These are phyloP conservation scores for Passer domesticus DNA, from an alignment of 2,113 vertebrate genomes.

Conservation along the genomic window DNA sequence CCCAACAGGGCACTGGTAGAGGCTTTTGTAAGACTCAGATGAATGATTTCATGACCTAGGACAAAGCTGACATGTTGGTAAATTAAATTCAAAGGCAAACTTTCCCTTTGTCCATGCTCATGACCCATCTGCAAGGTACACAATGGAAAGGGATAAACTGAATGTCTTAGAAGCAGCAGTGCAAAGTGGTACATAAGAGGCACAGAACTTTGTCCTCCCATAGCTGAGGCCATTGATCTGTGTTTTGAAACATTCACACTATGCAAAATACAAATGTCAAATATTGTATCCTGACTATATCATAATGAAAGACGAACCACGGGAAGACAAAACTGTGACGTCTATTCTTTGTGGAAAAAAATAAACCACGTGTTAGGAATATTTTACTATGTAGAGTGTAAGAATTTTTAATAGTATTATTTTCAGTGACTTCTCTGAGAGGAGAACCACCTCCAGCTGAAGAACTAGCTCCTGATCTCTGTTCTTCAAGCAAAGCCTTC, in stretches of 20 bases:
- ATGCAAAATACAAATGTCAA: background rate
- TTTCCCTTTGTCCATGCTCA: background rate
- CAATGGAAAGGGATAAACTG: background rate
- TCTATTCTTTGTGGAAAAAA: background rate
- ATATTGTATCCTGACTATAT: background rate
- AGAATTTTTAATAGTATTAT: background rate
- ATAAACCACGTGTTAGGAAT: background rate
- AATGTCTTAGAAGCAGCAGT: background rate
- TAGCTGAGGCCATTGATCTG: accelerated
- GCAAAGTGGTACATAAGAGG: accelerated
- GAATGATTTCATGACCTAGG: background rate
- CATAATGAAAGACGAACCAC: background rate
- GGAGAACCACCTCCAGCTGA: background rate
- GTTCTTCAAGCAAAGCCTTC: background rate
- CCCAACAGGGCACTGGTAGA: background rate
- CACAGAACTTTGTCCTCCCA: background rate
- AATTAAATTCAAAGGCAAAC: background rate
- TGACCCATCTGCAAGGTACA: background rate
- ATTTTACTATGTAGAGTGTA: background rate
- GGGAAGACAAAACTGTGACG: accelerated
- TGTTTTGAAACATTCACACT: background rate
- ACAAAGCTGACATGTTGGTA: background rate
- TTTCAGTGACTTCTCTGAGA: background rate
- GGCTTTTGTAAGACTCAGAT: background rate
- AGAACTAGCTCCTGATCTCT: background rate